Evolutionary conservation across 2,888 invertebrate species (phyloP), one percentile per base, ranked within the genome.

Genomic region (Chrysolina americana): DNA sequence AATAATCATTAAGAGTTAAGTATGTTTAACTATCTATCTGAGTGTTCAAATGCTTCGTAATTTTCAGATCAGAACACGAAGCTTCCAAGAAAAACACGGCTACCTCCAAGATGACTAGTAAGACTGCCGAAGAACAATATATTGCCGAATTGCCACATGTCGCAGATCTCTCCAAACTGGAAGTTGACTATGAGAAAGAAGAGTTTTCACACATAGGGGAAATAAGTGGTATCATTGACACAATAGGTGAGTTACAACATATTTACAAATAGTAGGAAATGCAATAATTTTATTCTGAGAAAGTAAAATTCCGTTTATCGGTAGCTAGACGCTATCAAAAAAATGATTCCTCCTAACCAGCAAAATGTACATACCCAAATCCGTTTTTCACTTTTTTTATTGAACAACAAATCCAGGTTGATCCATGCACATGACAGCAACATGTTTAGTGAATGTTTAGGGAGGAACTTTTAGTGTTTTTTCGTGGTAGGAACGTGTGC

Each of bases 181-280:
- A 93, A 80, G 95, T 96, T 77, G 92, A 92, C 71, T 92, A 96
- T n/a, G 92, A 93, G 0, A 92, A 94, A 82, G 92, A 93, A 75
- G 92, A 95, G 78, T 94, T 94, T 80, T 90, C 91, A 70, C 92
- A 93, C 80, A 90, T 96, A 80, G 96, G 96, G 65, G 91, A 91
- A 70, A 90, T 96, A 78, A 89, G 90, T 79, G 92, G 92, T 80
- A 91, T 94, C 82, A 92, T 95, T 63, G 93, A 94, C 86, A 91
- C 92, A 87, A 89, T 95, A 87, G 93, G 93, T 93, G 87, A 87
- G 85, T 76, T 19, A 11, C n/a, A 69, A 28, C 15, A 13, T 9
- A 68, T 53, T 15, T 80, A 62, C 19, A 50, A 19, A 50, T 50
- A 4, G 11, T 5, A 3, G 17, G 50, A 50, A 5, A 50, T 13